Base-by-base conservation (phyloP, 2,113 vertebrate genomes). In the Rhabdomys dilectus region DNA sequence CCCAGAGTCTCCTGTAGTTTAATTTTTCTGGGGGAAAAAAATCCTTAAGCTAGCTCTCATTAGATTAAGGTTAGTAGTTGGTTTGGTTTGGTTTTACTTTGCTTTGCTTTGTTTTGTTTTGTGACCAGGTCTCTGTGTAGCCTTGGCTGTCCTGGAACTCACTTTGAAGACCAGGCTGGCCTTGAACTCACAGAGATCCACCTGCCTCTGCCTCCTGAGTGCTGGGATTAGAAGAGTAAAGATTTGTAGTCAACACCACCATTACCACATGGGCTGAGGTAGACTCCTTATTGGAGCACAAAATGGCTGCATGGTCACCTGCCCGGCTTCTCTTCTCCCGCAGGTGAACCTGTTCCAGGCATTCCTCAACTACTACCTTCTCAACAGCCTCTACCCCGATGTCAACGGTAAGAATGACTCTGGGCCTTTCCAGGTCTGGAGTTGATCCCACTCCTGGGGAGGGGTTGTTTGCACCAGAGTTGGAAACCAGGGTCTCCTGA, bases 341-440 rank as follows among this genome's bases (percentile, higher is more conserved):
- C 73, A 99, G 98, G 98, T 98, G 51, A 45, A 73, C 82, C 45
- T 26, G 8, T n/a, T 99, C 58, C 98, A 98, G 81, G 97, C 96
- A 0, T 3, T 98, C 2, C 96, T 98, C 85, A 98, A 99, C 62
- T 7, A 91, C 75, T 13, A 95, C 13, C 21, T 97, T 31, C 91
- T 97, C 21, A 22, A 0, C 5, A 36, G 3, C 6, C 60, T 99
- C 22, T 96, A 98, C 64, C 98, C 98, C 0, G 89, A 3, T 1
- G 9, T 98, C 62, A 99, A 99, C 0, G 97, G 98, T 99, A 96
- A 98, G 98, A 88, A 88, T 6, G 36, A 4, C 56, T 51, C 10
- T 29, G 24, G 56, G 45, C 62, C 81, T 94, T 10, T 39, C 24
- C 42, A 75, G 53, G 16, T 96, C 68, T 34, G 58, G 72, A 16